Conservation (phyloP, 1,140 invertebrate genomes). For the Microvelia longipes region DNA sequence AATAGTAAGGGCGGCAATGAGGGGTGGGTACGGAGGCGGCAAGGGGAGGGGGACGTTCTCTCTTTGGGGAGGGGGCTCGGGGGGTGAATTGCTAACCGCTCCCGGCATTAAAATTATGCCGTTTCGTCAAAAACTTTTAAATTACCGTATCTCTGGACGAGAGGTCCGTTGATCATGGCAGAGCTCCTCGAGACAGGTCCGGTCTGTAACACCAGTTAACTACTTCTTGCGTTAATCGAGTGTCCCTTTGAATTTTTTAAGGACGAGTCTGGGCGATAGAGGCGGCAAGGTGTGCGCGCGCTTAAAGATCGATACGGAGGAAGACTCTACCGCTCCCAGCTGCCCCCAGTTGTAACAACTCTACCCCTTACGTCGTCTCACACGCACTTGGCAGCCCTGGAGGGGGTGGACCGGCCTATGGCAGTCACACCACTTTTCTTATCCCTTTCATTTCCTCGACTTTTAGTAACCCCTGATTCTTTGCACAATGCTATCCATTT, state of each 20-base stretch:
- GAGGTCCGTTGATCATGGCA: neutral
- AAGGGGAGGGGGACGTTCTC: conserved; percentile 1
- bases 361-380: too few relatives aligned
- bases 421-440: too few relatives aligned
- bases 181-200: neutral
- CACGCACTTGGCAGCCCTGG: too few relatives aligned
- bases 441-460: too few relatives aligned
- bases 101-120: neutral
- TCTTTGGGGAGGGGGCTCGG: neutral
- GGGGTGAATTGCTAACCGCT: neutral
- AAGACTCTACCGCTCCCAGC: too few relatives aligned
- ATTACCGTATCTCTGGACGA: neutral
- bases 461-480: too few relatives aligned
- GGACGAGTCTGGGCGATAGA: neutral
- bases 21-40: conserved; percentile 2
- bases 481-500: too few relatives aligned
- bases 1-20: conserved; percentile 22
- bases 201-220: neutral
- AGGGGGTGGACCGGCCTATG: too few relatives aligned
- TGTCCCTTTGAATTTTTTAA: neutral
- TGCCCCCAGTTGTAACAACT: too few relatives aligned
- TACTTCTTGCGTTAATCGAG: neutral
- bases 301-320: neutral
- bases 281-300: neutral
- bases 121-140: neutral